Percentiles rank a stretch among this genome's conserved stretches.
Evolutionary conservation across 2,113 vertebrate species (phyloP).

Genomic region (Smithornis capensis): DNA sequence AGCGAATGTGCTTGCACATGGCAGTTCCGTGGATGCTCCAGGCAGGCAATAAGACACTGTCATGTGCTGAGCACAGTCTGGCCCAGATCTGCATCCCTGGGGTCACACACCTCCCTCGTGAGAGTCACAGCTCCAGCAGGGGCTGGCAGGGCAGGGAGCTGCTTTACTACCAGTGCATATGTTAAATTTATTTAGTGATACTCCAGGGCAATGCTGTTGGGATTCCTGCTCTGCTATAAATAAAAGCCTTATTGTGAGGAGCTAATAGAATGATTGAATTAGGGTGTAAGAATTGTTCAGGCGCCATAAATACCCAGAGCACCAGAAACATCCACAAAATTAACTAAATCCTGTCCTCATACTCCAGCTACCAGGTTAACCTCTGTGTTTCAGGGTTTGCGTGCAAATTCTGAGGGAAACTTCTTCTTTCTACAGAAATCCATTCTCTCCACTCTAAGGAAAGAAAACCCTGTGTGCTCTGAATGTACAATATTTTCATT

Average conservation of each 20-base stretch:
- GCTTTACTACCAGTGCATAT: neutral
- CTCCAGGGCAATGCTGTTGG: neutral
- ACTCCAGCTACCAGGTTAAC: neutral
- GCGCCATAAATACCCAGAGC: neutral
- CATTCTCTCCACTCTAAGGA: neutral
- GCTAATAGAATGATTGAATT: neutral
- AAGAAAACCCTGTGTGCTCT: neutral
- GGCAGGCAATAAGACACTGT: neutral
- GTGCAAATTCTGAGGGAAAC: neutral
- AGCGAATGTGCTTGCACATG: neutral
- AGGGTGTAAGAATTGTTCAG: neutral
- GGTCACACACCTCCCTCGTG: neutral
- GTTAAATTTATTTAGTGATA: neutral
- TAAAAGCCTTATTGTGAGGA: neutral
- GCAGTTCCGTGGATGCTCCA: neutral
- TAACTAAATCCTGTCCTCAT: neutral
- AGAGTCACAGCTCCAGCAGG: neutral
- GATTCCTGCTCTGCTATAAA: neutral
- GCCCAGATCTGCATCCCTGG: neutral
- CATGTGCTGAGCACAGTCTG: neutral
- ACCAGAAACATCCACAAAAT: neutral
- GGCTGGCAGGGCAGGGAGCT: neutral
- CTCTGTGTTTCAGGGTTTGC: neutral
- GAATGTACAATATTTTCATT: neutral
- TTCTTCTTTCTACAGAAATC: neutral